Evolutionary conservation across 2,113 vertebrate genomes (phyloP).

Genomic region (Diphyllodes magnificus): DNA sequence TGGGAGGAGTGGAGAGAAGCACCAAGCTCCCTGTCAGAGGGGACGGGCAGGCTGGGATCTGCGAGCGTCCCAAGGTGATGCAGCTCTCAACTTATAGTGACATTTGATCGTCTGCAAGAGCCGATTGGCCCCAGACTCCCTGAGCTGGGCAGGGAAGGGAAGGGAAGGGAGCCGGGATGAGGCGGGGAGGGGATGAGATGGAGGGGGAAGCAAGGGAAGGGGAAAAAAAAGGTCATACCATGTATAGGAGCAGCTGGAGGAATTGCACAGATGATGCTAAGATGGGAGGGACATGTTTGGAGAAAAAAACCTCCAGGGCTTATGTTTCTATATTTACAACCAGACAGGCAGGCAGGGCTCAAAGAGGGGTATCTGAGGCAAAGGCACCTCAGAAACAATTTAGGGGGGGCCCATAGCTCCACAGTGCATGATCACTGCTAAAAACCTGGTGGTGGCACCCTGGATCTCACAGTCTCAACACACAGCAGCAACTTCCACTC

Average conservation of each 20-base stretch:
- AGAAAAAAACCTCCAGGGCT: conserved; percentile 61
- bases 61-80: conserved; percentile 58
- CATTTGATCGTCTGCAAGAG: conserved; percentile 76
- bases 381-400: not conserved
- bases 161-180: not conserved
- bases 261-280: conserved; percentile 71
- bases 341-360: conserved; percentile 70
- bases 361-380: conserved; percentile 41
- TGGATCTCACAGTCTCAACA: not conserved
- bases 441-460: not conserved
- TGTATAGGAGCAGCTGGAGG: conserved; percentile 78
- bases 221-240: conserved; percentile 59
- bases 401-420: rapidly evolving
- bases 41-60: conserved; percentile 67
- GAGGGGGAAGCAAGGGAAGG: not conserved
- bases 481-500: not conserved
- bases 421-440: rapidly evolving
- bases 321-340: conserved; percentile 85
- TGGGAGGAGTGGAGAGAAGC: conserved; percentile 69
- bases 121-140: conserved; percentile 77
- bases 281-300: conserved; percentile 72
- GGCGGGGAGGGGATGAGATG: not conserved
- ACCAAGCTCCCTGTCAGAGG: conserved; percentile 69
- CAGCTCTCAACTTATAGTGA: conserved; percentile 82
- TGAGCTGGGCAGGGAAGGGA: conserved; percentile 27